phyloP scores from a whole-genome alignment of 2,797 vertebrate species.

The Helarctos malayanus region DNA sequence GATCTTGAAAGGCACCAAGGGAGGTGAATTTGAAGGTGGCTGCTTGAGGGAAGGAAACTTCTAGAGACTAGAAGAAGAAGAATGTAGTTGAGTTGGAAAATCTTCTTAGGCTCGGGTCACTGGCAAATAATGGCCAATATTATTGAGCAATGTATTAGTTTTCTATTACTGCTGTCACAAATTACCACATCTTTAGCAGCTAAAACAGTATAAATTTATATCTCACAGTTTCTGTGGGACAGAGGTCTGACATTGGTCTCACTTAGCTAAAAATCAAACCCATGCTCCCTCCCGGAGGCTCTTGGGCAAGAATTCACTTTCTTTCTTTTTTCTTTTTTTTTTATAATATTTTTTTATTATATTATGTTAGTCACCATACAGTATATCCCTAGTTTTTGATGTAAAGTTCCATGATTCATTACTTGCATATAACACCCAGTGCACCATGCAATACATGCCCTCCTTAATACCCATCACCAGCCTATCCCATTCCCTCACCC shows the following conservation, averaged over 20 bases:
- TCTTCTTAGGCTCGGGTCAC: neutral
- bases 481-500: too few species aligned
- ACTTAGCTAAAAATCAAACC: neutral
- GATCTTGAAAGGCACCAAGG: neutral
- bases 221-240: neutral
- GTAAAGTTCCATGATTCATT: too few species aligned
- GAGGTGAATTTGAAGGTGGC: neutral
- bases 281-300: neutral
- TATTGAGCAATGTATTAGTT: neutral
- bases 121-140: neutral
- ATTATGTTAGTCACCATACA: too few species aligned
- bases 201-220: neutral
- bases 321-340: too few species aligned
- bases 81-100: neutral
- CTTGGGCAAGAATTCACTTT: neutral
- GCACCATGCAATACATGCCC: too few species aligned
- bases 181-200: neutral
- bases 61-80: neutral
- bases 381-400: too few species aligned
- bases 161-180: neutral
- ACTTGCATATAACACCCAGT: too few species aligned
- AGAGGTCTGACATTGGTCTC: neutral
- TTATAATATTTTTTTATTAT: too few species aligned
- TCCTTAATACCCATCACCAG: too few species aligned
- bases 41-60: neutral